Evolutionary conservation across 1,140 invertebrate species (phyloP).

Genomic region (Coptotermes formosanus): DNA sequence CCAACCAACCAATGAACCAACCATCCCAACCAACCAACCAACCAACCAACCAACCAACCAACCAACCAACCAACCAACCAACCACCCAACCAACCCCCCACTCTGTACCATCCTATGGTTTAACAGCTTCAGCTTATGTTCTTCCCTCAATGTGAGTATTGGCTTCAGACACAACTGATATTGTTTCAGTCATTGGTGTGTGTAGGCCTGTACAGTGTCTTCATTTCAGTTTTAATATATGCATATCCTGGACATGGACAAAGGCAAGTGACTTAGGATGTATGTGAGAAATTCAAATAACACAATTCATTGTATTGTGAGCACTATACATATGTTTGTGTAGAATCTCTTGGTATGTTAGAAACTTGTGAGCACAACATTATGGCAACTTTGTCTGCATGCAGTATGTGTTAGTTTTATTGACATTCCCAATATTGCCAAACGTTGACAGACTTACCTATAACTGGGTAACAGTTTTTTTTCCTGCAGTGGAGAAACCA

Average conservation of each 20-base stretch:
- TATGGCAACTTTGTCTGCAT: not conserved
- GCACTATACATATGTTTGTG: too few relatives aligned
- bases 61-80: too few relatives aligned
- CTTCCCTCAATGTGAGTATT: too few relatives aligned
- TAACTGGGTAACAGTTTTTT: slow-evolving; percentile 23
- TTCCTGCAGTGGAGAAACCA: slow-evolving; percentile 71
- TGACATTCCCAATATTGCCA: not conserved
- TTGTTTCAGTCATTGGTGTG: not conserved
- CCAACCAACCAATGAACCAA: too few relatives aligned
- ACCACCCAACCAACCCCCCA: too few relatives aligned
- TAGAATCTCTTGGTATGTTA: too few relatives aligned
- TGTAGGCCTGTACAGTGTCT: not conserved
- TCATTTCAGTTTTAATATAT: not conserved
- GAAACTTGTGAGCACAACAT: too few relatives aligned
- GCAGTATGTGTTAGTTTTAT: not conserved
- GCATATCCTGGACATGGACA: not conserved
- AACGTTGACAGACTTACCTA: not conserved
- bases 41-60: too few relatives aligned
- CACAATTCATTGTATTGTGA: not conserved
- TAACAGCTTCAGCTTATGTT: too few relatives aligned
- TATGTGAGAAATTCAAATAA: not conserved
- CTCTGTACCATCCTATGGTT: too few relatives aligned
- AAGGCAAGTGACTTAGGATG: not conserved
- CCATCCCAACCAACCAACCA: too few relatives aligned
- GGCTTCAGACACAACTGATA: too few relatives aligned